phyloP scores from a whole-genome alignment of 2,113 vertebrate genomes.

The human region GRCh38 chr7:53255001-53255500 shows the following conservation, averaged over 20 bases:
- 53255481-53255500: background rate
- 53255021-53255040: too few relatives aligned
- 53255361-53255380: background rate
- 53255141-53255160: too few relatives aligned
- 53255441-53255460: background rate
- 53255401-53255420: background rate
- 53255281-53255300: background rate
- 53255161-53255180: too few relatives aligned
- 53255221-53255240: background rate
- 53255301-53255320: too few relatives aligned
- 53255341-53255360: background rate
- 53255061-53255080: too few relatives aligned
- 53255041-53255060: too few relatives aligned
- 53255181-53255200: too few relatives aligned
- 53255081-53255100: too few relatives aligned
- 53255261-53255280: background rate
- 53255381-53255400: background rate
- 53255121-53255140: too few relatives aligned
- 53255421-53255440: background rate
- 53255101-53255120: too few relatives aligned
- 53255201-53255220: too few relatives aligned
- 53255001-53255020: too few relatives aligned
- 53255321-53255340: background rate
- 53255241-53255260: background rate
- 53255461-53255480: background rate